Conservation (phyloP, 2,113 vertebrate genomes). For the Orycteropus afer region DNA sequence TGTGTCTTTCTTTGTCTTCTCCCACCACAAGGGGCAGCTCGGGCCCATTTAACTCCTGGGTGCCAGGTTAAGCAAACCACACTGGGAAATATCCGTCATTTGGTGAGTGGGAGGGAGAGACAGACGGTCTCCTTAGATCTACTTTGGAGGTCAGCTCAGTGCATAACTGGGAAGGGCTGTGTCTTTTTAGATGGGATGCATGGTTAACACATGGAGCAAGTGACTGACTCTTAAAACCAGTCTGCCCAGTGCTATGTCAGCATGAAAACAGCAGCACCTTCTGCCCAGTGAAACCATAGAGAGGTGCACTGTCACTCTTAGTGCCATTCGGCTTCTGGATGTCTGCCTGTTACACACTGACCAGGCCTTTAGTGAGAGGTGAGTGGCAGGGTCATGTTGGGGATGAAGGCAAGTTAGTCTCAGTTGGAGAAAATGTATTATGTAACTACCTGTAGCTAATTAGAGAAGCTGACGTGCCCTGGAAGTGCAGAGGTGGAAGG, state of each 20-base stretch:
- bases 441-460: background rate
- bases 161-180: accelerated
- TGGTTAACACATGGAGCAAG: accelerated
- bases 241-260: accelerated
- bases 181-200: accelerated
- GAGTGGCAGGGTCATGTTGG: no score
- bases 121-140: accelerated
- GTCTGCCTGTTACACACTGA: accelerated
- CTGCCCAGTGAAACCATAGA: accelerated
- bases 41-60: background rate
- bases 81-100: background rate
- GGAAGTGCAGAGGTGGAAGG: background rate
- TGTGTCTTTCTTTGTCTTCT: background rate
- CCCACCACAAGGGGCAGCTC: background rate
- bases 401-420: background rate
- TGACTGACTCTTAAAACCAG: background rate
- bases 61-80: background rate
- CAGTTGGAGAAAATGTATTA: no score
- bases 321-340: accelerated
- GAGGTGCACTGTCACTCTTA: background rate
- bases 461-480: accelerated
- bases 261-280: background rate
- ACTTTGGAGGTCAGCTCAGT: background rate
- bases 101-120: background rate
- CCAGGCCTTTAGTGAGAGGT: background rate